Evolutionary conservation across 2,113 vertebrate species (phyloP), one percentile per base, ranked within the genome.

Genomic region (Microtus ochrogaster): DNA sequence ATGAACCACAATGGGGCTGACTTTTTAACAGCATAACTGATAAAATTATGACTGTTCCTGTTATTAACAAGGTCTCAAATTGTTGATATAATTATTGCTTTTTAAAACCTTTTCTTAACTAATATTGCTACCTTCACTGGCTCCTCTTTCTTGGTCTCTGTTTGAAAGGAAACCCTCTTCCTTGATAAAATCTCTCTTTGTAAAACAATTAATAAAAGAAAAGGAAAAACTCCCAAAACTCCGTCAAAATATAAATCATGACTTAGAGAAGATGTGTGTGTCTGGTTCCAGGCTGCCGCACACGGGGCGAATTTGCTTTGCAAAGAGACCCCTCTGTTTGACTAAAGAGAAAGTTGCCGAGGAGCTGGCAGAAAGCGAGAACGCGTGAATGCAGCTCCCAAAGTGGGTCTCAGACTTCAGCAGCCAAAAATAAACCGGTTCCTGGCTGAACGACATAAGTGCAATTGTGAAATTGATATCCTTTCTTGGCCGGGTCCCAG

Each of bases 381-480:
- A 94, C 30, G 65, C 63, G 22, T 91, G 98, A 97, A 98, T 12
- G 84, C 82, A 90, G 95, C 92, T 98, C 98, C 93, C 95, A 93
- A 96, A 98, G 95, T 93, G 90, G 97, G 92, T 87, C 98, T 98
- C 97, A 95, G 98, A 79, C 96, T 98, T 96, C 97, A 95, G 97
- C 0, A 92, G 96, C 98, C 98, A 98, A 98, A 99, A 98, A 98
- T 98, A 99, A 98, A 98, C 98, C 47, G 95, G 96, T 97, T 98
- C 98, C 98, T 98, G 98, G 98, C 98, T 98, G 98, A 98, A 98
- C 98, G 98, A 98, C 98, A 95, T 98, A 97, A 98, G 98, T 97
- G 98, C 98, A 98, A 98, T 99, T 98, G 98, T 97, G 98, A 99
- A 99, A 99, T 98, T 99, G 99, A 99, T 99, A 99, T 99, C 98